Conservation (phyloP, 2,113 vertebrate species). For the Phrynosoma blainvillii region DNA sequence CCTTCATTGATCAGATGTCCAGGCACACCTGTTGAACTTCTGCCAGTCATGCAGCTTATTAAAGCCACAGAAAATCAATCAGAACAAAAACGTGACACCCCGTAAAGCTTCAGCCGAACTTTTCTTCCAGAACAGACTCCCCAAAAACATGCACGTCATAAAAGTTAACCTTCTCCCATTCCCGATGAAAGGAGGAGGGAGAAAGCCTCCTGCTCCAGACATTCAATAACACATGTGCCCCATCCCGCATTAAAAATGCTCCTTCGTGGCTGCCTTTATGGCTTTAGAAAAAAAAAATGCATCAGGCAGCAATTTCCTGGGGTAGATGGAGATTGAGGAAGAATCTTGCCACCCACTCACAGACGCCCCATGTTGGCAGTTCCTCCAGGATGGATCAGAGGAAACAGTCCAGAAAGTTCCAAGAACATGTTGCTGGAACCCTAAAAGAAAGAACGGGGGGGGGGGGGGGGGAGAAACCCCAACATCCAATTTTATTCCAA, state of each 20-base stretch:
- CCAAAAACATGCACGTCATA: constrained; percentile 20
- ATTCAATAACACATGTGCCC: neutral
- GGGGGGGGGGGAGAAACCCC: neutral
- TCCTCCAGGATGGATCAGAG: constrained; percentile 15
- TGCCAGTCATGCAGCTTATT: neutral
- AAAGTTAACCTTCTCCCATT: neutral
- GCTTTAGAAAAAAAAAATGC: constrained; percentile 69
- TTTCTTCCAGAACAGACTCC: neutral
- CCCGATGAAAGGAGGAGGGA: neutral
- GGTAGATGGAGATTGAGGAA: constrained; percentile 51
- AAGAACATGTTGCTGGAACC: constrained; percentile 2
- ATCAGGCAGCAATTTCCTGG: constrained; percentile 51
- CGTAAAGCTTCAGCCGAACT: neutral
- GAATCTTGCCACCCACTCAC: neutral
- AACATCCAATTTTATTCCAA: neutral
- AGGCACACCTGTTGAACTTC: too few species aligned
- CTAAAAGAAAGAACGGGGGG: neutral
- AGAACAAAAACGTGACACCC: neutral
- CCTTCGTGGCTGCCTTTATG: constrained; percentile 57
- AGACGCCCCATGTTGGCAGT: neutral
- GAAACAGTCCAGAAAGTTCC: constrained; percentile 29
- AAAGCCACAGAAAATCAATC: neutral
- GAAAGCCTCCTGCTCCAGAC: neutral
- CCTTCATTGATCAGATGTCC: neutral
- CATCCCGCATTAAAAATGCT: neutral